Evolutionary conservation across 2,888 invertebrate species (phyloP), one percentile per base, ranked within the genome.

Genomic region (Bruchidius siliquastri): DNA sequence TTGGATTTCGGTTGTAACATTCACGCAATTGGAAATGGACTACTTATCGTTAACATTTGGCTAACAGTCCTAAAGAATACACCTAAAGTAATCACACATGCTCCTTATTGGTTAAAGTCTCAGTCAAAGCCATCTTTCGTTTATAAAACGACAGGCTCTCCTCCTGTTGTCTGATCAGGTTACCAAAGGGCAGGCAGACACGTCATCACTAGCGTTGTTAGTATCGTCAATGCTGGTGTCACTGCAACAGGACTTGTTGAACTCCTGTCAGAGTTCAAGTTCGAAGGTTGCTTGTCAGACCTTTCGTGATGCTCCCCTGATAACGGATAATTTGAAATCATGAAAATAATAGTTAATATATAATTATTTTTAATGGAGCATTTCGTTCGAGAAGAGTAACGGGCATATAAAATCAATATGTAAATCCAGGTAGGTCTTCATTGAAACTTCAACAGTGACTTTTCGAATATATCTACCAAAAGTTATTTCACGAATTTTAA

Each of bases 71-170:
- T 18, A 49, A 49, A 3, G 18, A 49, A 1, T 49, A 13, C 8
- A 13, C 49, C 49, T 3, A 49, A 49, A 49, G 72, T 71, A 76
- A 78, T 78, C 76, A 78, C 76, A 75, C 49, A 13, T 13, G 49
- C 49, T 49, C 49, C 1, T 13, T 71, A 76, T 78, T 76, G 67
- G 74, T 75, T 71, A 75, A 69, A 77, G 76, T 77, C 74, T 80
- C 80, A 81, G 81, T 81, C 81, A 79, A 80, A 79, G 79, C 75
- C 72, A 67, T 71, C 21, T 74, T 77, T 78, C 81, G 76, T 81
- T 81, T 81, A 80, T 81, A 80, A 81, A 81, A 81, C 81, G 80
- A 80, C 79, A 76, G 75, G 74, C 73, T 72, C 77, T 73, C 77
- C 75, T 75, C 72, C 74, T 13, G 49, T 13, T 49, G 49, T 13